phyloP scores from a whole-genome alignment of 2,888 invertebrate species.

The Dendrolimus pini region DNA sequence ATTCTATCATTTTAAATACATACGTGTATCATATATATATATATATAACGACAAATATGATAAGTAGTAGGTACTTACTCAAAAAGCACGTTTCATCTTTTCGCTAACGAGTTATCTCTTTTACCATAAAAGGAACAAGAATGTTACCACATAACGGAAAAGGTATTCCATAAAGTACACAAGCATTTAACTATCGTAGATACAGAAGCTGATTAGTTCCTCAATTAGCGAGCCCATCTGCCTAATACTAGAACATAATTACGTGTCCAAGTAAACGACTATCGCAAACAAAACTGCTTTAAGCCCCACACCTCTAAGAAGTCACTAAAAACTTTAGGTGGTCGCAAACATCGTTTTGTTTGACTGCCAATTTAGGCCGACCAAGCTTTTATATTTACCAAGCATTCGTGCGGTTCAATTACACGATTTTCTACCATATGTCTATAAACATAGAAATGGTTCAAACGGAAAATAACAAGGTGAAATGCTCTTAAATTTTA shows the following conservation, averaged over 20 bases:
- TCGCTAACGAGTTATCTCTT: too few relatives aligned
- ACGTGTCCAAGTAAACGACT: conserved; percentile 29
- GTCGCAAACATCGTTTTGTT: conserved; percentile 68
- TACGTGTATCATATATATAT: too few relatives aligned
- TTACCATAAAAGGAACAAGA: too few relatives aligned
- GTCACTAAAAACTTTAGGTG: conserved; percentile 45
- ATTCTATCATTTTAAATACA: too few relatives aligned
- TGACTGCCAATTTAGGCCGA: conserved; percentile 60
- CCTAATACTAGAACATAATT: conserved; percentile 32
- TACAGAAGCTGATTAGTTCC: conserved; percentile 31
- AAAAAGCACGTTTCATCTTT: too few relatives aligned
- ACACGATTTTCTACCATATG: conserved; percentile 23
- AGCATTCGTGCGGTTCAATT: conserved; percentile 18
- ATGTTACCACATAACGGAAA: neutral
- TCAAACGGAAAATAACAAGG: conserved; percentile 19
- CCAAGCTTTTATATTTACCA: conserved; percentile 32
- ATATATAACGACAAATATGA: too few relatives aligned
- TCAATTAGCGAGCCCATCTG: conserved; percentile 36
- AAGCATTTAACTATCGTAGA: neutral
- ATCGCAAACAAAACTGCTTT: conserved; percentile 32
- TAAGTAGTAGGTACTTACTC: too few relatives aligned
- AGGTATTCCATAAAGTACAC: neutral
- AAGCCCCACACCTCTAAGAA: conserved; percentile 35
- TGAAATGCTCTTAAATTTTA: conserved; percentile 45
- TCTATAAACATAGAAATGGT: conserved; percentile 10